phyloP scores from a whole-genome alignment of 2,797 vertebrate genomes.

The Sandelia bainsii region DNA sequence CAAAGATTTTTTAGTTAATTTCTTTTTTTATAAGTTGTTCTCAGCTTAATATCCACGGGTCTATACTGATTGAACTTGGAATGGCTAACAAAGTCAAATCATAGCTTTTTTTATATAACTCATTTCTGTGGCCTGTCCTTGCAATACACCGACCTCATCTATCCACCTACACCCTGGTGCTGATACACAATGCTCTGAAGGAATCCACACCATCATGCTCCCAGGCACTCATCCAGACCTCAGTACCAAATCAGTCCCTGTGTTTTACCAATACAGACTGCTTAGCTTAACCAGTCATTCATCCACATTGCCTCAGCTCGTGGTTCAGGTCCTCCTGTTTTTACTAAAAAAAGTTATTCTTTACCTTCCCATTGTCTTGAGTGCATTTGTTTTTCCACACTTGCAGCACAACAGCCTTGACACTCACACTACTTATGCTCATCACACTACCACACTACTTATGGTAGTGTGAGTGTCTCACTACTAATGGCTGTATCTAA shows the following conservation, averaged over 20 bases:
- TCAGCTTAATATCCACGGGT: neutral
- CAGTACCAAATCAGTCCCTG: slow-evolving; percentile 22
- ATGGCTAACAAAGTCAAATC: slow-evolving; percentile 9
- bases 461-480: no score
- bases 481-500: neutral
- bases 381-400: neutral
- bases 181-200: slow-evolving; percentile 34
- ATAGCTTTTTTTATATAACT: slow-evolving; percentile 28
- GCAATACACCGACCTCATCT: slow-evolving; percentile 35
- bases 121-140: slow-evolving; percentile 21
- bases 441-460: no score
- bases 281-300: slow-evolving; percentile 9
- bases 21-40: neutral
- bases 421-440: neutral
- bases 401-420: neutral
- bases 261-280: slow-evolving; percentile 29
- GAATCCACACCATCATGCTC: slow-evolving; percentile 51
- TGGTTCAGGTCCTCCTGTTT: neutral
- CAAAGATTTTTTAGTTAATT: no score
- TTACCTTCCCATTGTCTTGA: neutral
- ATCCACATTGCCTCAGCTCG: neutral
- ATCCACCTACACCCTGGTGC: slow-evolving; percentile 52
- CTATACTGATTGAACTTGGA: slow-evolving; percentile 3
- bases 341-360: neutral
- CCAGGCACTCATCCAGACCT: slow-evolving; percentile 46